phyloP scores from a whole-genome alignment of 2,888 invertebrate genomes.

The Autographa pulchrina region DNA sequence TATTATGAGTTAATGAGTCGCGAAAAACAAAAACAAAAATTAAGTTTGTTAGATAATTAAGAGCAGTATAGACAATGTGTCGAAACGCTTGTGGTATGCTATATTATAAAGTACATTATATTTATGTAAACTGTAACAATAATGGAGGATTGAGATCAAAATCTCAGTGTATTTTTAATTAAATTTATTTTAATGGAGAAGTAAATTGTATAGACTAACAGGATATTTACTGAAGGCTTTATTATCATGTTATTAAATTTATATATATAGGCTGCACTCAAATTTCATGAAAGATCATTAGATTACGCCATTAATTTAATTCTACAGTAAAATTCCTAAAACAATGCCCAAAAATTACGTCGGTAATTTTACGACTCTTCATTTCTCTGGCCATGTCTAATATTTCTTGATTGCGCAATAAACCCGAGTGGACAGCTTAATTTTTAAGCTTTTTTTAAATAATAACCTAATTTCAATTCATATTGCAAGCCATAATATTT shows the following conservation, averaged over 20 bases:
- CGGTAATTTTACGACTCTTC: neutral
- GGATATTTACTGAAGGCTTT: too few relatives aligned
- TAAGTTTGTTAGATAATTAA: too few relatives aligned
- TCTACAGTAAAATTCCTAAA: neutral
- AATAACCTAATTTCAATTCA: slow-evolving; percentile 64
- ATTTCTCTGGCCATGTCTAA: slow-evolving; percentile 9
- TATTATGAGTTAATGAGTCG: slow-evolving; percentile 20
- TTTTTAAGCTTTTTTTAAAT: slow-evolving; percentile 59
- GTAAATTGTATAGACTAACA: too few relatives aligned
- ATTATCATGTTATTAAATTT: too few relatives aligned
- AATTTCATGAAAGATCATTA: neutral
- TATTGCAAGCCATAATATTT: slow-evolving; percentile 51
- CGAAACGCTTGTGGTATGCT: neutral
- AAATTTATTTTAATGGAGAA: too few relatives aligned
- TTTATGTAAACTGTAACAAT: too few relatives aligned
- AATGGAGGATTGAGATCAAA: too few relatives aligned
- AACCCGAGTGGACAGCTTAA: slow-evolving; percentile 37
- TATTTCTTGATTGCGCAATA: slow-evolving; percentile 23
- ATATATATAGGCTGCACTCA: too few relatives aligned
- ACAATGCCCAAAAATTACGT: slow-evolving; percentile 1
- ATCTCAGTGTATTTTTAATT: too few relatives aligned
- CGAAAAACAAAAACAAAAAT: neutral
- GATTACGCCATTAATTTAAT: neutral
- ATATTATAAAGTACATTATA: too few relatives aligned
- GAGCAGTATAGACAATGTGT: neutral